phyloP scores from a whole-genome alignment of 2,113 vertebrate genomes.

The Syrmaticus mikado region DNA sequence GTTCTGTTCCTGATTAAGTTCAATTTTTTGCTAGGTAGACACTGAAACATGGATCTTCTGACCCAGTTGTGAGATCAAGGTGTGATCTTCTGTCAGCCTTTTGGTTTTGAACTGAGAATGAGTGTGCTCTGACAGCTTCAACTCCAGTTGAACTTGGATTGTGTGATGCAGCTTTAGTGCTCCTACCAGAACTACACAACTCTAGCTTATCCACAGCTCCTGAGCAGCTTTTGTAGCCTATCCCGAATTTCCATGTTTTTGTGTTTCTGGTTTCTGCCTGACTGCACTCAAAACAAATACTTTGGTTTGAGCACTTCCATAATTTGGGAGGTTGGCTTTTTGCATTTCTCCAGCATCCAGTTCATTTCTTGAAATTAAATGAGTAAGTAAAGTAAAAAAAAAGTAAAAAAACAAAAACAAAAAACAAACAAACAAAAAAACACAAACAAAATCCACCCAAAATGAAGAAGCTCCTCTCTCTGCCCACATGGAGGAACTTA shows the following conservation, averaged over 20 bases:
- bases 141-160: neutral
- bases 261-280: neutral
- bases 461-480: conserved; percentile 28
- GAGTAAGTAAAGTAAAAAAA: neutral
- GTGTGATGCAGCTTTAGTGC: neutral
- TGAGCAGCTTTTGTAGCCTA: neutral
- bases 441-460: neutral
- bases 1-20: conserved; percentile 2
- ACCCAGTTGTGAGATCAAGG: neutral
- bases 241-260: neutral
- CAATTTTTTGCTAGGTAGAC: neutral
- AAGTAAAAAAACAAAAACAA: too few species aligned
- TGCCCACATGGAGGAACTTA: conserved; percentile 1
- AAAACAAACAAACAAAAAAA: too few species aligned
- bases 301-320: neutral
- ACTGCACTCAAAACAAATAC: neutral
- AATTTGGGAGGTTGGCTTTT: neutral
- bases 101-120: neutral
- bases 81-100: neutral
- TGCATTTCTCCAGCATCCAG: neutral
- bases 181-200: neutral
- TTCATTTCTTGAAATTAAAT: neutral
- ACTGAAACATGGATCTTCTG: neutral
- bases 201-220: neutral
- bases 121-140: neutral